A percentile compares a stretch with the other conserved stretches of the same genome.
These are phyloP conservation scores for Poliocrania exsul DNA, from an alignment of 2,797 vertebrate species.

Conservation along the genomic window DNA sequence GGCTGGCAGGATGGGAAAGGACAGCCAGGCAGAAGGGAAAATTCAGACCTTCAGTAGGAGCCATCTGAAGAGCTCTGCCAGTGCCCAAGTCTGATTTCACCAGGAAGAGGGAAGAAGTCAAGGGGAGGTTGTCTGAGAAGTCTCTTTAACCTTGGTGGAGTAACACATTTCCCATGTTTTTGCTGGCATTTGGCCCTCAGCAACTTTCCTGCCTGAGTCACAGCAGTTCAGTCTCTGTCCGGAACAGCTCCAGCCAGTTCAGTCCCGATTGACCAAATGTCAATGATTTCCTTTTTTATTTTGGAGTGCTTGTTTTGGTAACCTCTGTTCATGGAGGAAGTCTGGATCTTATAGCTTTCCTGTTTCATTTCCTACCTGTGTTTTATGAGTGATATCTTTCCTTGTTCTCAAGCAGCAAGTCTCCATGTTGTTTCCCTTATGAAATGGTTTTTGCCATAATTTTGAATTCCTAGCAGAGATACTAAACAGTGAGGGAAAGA, in stretches of 20 bases:
- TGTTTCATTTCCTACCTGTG: conserved; percentile 57
- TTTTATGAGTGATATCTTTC: conserved; percentile 41
- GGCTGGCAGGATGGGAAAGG: not conserved
- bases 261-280: conserved; percentile 22
- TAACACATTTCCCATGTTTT: conserved; percentile 12
- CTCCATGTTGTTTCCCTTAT: conserved; percentile 15
- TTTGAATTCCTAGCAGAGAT: not conserved
- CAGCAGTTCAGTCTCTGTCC: not conserved
- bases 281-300: conserved; percentile 13
- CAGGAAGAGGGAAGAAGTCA: not conserved
- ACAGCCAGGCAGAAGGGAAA: not conserved
- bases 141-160: not conserved
- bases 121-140: not conserved
- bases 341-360: conserved; percentile 50
- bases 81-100: not conserved
- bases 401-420: conserved; percentile 51
- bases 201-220: conserved; percentile 33
- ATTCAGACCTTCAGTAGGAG: not conserved
- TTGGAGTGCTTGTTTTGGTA: conserved; percentile 25
- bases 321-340: conserved; percentile 1
- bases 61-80: not conserved
- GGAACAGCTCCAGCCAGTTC: conserved; percentile 8
- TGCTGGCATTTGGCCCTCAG: conserved; percentile 18
- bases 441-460: conserved; percentile 10
- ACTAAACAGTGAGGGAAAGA: not conserved